Conservation (phyloP, 2,797 vertebrate genomes). For the Lophius americanus region DNA sequence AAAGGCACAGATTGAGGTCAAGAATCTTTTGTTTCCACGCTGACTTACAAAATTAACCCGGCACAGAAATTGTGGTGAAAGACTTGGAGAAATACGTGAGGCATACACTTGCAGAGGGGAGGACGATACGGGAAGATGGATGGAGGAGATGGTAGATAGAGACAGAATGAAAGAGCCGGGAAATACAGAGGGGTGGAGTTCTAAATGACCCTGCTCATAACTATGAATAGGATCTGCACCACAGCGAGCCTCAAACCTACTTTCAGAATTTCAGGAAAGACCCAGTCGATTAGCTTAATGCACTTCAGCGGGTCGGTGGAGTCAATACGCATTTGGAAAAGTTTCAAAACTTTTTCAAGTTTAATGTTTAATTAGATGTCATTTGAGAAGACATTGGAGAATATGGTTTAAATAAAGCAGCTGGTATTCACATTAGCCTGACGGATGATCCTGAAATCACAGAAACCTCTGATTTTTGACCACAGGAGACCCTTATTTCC, state of each 20-base stretch:
- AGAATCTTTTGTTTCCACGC: slow-evolving; percentile 39
- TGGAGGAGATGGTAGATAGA: slow-evolving; percentile 30
- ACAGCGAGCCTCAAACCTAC: neutral
- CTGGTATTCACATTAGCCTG: slow-evolving; percentile 29
- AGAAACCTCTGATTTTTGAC: neutral
- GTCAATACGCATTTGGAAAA: slow-evolving; percentile 49
- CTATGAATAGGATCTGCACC: neutral
- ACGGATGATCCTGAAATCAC: neutral
- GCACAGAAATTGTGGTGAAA: slow-evolving; percentile 14
- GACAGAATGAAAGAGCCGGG: slow-evolving; percentile 20
- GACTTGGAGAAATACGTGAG: slow-evolving; percentile 37
- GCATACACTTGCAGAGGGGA: slow-evolving; percentile 16
- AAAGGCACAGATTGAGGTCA: slow-evolving; percentile 41
- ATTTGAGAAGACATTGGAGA: slow-evolving; percentile 27
- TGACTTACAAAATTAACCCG: slow-evolving; percentile 25
- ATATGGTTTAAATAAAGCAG: slow-evolving; percentile 49
- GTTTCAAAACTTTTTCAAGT: slow-evolving; percentile 50
- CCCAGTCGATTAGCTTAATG: slow-evolving; percentile 61
- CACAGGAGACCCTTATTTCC: too few relatives aligned
- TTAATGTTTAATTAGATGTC: slow-evolving; percentile 71
- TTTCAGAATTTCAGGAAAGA: slow-evolving; percentile 18
- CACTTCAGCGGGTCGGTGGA: slow-evolving; percentile 39
- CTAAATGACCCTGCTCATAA: slow-evolving; percentile 41
- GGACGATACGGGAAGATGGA: slow-evolving; percentile 48
- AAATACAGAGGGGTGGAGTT: neutral